Evolutionary conservation across 2,797 vertebrate species (phyloP), one percentile per base, ranked within the genome.

Genomic region (Brachyalestes nurse): DNA sequence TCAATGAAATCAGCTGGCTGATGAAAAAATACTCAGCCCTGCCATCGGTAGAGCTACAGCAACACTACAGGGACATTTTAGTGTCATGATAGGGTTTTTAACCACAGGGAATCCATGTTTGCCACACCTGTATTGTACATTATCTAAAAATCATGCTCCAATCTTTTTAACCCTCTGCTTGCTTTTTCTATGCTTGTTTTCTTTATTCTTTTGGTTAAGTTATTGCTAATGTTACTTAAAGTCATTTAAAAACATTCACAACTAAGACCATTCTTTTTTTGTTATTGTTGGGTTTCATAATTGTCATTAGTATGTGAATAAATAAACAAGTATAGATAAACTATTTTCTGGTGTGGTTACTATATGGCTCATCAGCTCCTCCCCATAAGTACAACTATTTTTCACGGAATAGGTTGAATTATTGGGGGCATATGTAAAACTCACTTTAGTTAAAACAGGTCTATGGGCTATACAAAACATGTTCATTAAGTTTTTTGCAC

Each of bases 241-340:
- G 42, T n/a, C 17, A 76, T 57, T 78, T 69, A 60, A 81, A 74
- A 72, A 45, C 28, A 71, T 79, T 75, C 72, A 83, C 64, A 72
- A 28, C 74, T 81, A 47, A 17, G 21, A 75, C 9, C 55, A 23
- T 69, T 42, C 45, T 28, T 57, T 40, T 73, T 75, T 70, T n/a
- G 57, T 71, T 77, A 57, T 25, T 72, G 70, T 72, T 65, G 67
- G 67, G 67, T 51, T 78, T 69, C 65, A 82, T 66, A 51, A 72
- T 78, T 78, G 70, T 75, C 62, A 78, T 82, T 69, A 57, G 51
- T 82, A 78, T 78, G 75, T 78, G 62, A 82, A 74, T 77, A 72
- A 77, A 81, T 82, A 82, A 79, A 79, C 72, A 64, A 64, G 51
- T 72, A 75, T 55, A 81, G 47, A 8, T 55, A n/a, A 67, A 25